phyloP scores from a whole-genome alignment of 2,113 vertebrate species.

The Melanocharis versteri region DNA sequence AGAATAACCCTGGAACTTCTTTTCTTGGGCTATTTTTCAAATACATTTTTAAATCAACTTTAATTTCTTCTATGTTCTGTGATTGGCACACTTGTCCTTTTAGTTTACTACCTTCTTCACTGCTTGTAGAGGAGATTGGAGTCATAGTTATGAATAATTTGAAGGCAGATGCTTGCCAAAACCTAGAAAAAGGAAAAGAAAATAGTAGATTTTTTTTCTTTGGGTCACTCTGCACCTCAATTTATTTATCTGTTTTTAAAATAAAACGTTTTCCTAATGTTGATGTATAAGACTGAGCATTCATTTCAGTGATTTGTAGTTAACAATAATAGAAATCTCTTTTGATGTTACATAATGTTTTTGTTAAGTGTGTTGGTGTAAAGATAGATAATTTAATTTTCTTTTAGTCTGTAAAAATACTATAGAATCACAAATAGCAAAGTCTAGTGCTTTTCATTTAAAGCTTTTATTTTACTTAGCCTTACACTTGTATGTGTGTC shows the following conservation, averaged over 20 bases:
- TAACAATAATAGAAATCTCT: neutral
- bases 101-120: neutral
- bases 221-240: neutral
- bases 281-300: neutral
- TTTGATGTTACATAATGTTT: neutral
- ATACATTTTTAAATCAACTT: neutral
- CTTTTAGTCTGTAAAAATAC: neutral
- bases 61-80: conserved; percentile 1
- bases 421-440: neutral
- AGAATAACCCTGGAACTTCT: neutral
- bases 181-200: neutral
- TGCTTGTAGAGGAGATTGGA: neutral
- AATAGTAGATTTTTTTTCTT: neutral
- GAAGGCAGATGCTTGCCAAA: neutral
- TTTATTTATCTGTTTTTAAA: neutral
- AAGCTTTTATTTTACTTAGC: neutral
- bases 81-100: neutral
- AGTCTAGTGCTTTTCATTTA: neutral
- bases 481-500: neutral
- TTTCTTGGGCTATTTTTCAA: neutral
- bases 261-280: neutral
- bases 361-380: neutral
- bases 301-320: neutral
- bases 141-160: neutral
- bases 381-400: neutral